Evolutionary conservation across 2,797 vertebrate genomes (phyloP).

Genomic region (Hippocampus kuda): DNA sequence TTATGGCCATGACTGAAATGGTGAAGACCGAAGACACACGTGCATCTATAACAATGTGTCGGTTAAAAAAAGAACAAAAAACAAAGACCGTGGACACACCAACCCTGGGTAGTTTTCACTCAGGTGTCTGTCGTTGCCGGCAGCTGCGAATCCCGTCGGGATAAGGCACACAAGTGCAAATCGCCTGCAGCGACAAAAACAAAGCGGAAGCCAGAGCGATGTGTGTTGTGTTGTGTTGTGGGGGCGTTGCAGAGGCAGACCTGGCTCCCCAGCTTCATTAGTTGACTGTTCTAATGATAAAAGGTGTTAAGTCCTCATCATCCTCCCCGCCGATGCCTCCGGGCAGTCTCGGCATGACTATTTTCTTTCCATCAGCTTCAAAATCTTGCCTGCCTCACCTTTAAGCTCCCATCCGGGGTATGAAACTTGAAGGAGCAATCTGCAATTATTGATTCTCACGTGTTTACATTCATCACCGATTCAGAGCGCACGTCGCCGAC

Average conservation of each 20-base stretch:
- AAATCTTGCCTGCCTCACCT: neutral
- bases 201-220: neutral
- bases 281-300: constrained; percentile 11
- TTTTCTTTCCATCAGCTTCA: constrained; percentile 6
- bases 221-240: neutral
- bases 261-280: constrained; percentile 7
- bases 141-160: neutral
- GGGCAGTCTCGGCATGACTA: constrained; percentile 7
- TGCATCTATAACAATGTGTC: neutral
- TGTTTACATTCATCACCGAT: constrained; percentile 1
- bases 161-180: neutral
- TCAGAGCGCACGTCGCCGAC: neutral
- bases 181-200: neutral
- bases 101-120: neutral
- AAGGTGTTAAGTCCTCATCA: constrained; percentile 24
- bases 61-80: neutral
- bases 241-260: neutral
- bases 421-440: constrained; percentile 1
- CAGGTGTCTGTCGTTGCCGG: neutral
- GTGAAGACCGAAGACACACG: neutral
- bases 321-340: constrained; percentile 19
- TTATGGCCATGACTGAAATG: neutral
- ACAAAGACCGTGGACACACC: neutral
- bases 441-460: constrained; percentile 1
- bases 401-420: neutral